Conservation (phyloP, 2,888 invertebrate species). For the Diaphora mendica region DNA sequence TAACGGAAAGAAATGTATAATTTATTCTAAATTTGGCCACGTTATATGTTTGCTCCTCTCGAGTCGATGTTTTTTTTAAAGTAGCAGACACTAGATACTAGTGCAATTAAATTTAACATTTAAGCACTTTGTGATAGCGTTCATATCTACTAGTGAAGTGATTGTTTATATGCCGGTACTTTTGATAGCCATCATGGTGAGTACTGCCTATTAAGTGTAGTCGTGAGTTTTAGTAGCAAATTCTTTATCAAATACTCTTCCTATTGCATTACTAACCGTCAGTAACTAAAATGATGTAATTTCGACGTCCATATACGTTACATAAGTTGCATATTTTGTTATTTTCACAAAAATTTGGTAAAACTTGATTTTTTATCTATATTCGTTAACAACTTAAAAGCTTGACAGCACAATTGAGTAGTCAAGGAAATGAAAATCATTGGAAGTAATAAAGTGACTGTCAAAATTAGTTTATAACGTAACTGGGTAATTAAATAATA, state of each 20-base stretch:
- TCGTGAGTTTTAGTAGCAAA: not conserved
- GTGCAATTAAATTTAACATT: slow-evolving; percentile 2
- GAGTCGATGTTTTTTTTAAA: not conserved
- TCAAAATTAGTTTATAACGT: not conserved
- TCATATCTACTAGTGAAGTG: not conserved
- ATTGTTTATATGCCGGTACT: not conserved
- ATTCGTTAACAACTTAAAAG: not conserved
- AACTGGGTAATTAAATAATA: not conserved
- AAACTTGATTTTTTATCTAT: not conserved
- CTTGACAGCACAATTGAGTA: not conserved
- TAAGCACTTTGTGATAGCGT: not conserved
- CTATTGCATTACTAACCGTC: not conserved
- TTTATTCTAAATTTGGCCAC: not conserved
- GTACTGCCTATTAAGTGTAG: not conserved
- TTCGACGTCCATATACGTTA: not conserved
- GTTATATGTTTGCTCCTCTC: not conserved
- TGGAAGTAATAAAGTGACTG: not conserved
- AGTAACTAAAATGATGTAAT: not conserved
- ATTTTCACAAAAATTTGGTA: not conserved
- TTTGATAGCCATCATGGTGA: not conserved
- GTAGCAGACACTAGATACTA: not conserved
- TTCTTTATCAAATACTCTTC: not conserved
- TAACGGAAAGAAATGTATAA: not conserved
- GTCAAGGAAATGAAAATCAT: not conserved
- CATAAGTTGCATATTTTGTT: not conserved